phyloP scores from a whole-genome alignment of 2,113 vertebrate genomes.

The Herpetotheres cachinnans region DNA sequence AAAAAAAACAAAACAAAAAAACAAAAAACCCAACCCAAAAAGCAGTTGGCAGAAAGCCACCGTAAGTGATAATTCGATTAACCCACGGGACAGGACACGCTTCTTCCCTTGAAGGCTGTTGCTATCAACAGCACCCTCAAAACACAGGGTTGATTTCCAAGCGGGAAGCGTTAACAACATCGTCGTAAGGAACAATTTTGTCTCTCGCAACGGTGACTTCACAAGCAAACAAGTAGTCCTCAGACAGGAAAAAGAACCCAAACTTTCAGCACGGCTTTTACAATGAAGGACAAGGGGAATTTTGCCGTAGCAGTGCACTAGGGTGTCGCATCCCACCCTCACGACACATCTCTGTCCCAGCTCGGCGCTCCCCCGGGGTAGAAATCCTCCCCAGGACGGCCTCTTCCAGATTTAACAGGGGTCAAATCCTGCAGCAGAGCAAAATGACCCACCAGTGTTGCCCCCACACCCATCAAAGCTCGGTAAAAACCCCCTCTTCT shows the following conservation, averaged over 20 bases:
- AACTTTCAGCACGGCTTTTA: background rate
- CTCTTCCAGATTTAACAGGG: background rate
- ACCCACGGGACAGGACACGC: background rate
- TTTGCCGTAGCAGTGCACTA: too few relatives aligned
- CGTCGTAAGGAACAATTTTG: background rate
- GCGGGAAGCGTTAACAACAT: background rate
- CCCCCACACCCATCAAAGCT: accelerated
- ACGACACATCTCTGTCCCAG: background rate
- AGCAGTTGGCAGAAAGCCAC: background rate
- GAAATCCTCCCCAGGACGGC: background rate
- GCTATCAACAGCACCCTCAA: background rate
- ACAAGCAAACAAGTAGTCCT: background rate
- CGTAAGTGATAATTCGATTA: background rate
- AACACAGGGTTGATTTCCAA: background rate
- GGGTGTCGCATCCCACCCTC: background rate
- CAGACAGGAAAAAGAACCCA: too few relatives aligned
- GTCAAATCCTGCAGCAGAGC: background rate
- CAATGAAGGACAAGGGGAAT: background rate
- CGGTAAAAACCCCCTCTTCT: background rate
- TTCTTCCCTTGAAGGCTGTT: too few relatives aligned
- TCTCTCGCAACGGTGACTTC: too few relatives aligned
- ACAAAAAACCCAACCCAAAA: background rate
- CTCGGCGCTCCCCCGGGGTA: background rate
- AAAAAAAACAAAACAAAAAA: too few relatives aligned
- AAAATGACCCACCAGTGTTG: accelerated